phyloP scores from a whole-genome alignment of 2,888 invertebrate genomes.

The Villa cingulata region DNA sequence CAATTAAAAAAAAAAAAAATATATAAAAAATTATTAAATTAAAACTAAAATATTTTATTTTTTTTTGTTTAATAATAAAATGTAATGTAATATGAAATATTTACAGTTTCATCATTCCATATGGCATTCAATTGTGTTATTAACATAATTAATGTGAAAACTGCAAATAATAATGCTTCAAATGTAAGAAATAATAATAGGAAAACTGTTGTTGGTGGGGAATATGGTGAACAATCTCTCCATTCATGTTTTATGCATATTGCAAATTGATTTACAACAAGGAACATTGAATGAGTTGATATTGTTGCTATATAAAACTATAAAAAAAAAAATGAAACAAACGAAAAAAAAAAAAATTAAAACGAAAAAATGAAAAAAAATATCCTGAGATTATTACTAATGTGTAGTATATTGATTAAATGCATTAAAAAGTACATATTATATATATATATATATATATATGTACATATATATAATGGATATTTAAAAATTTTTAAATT shows the following conservation, averaged over 20 bases:
- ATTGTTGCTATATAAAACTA: slow-evolving; percentile 97
- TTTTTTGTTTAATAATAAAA: too few relatives aligned
- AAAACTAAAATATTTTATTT: not conserved
- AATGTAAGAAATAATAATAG: slow-evolving; percentile 81
- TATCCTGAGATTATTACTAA: not conserved
- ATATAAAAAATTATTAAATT: not conserved
- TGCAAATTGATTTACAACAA: slow-evolving; percentile 87
- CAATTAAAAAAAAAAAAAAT: not conserved
- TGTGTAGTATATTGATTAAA: not conserved
- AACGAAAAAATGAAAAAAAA: too few relatives aligned
- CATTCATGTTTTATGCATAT: slow-evolving; percentile 87
- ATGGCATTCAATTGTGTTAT: slow-evolving; percentile 94
- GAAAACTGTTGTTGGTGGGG: slow-evolving; percentile 92
- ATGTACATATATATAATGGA: too few relatives aligned
- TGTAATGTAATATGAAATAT: slow-evolving; percentile 18
- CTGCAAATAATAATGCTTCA: slow-evolving; percentile 89
- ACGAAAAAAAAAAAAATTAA: too few relatives aligned
- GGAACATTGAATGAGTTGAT: slow-evolving; percentile 82
- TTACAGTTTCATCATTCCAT: slow-evolving; percentile 94
- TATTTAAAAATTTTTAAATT: too few relatives aligned
- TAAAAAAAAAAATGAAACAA: slow-evolving; percentile 18
- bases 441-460: too few relatives aligned
- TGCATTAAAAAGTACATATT: too few relatives aligned
- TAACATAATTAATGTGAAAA: slow-evolving; percentile 96
- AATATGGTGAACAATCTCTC: slow-evolving; percentile 85